Conservation (phyloP, 1,140 invertebrate species). For the Bilobella aurantiaca region DNA sequence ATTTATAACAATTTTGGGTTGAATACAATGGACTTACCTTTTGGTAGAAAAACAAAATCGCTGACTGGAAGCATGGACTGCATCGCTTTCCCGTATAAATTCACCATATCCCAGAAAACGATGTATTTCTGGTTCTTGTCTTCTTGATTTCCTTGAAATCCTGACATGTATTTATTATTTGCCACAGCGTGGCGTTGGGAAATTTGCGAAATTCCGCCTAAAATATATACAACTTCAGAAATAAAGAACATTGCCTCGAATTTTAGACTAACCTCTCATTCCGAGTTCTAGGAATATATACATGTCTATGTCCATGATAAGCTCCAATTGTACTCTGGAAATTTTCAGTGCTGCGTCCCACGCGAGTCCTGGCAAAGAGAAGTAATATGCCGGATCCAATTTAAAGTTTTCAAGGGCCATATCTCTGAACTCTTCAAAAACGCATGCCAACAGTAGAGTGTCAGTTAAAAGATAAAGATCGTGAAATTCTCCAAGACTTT, state of each 20-base stretch:
- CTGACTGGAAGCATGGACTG: conserved; percentile 17
- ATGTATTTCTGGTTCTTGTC: conserved; percentile 5
- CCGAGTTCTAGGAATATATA: conserved; percentile 35
- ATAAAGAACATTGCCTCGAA: not conserved
- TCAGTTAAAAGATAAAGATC: conserved; percentile 36
- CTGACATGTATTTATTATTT: conserved; percentile 33
- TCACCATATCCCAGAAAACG: conserved; percentile 30
- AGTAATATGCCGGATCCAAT: conserved; percentile 36
- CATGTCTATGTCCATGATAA: conserved; percentile 34
- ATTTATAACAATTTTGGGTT: not conserved
- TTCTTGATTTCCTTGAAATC: conserved; percentile 8
- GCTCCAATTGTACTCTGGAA: conserved; percentile 25
- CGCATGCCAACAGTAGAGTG: conserved; percentile 30
- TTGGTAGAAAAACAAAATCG: conserved; percentile 31
- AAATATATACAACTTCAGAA: not conserved
- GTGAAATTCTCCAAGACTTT: conserved; percentile 35
- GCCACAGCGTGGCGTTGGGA: conserved; percentile 11
- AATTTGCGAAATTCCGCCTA: conserved; percentile 34
- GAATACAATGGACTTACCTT: not conserved
- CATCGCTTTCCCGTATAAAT: conserved; percentile 36
- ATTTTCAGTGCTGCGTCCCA: conserved; percentile 36
- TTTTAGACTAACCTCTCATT: conserved; percentile 4
- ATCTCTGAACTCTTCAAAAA: conserved; percentile 37
- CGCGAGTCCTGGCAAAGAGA: conserved; percentile 34
- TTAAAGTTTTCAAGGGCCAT: conserved; percentile 15